Evolutionary conservation across 1,140 invertebrate genomes (phyloP).

Genomic region (Pogonomyrmex barbatus): DNA sequence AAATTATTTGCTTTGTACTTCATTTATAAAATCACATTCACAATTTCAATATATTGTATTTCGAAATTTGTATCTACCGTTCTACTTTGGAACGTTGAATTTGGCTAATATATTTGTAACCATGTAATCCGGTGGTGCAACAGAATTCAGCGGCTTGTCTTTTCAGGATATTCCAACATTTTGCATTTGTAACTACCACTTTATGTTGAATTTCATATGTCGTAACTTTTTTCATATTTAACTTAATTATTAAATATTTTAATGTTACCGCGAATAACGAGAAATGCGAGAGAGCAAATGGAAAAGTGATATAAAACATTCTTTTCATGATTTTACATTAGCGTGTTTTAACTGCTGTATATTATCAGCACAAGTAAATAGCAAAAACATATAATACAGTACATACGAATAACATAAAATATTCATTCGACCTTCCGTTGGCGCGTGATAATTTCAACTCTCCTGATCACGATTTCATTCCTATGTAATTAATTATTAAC

Average conservation of each 20-base stretch:
- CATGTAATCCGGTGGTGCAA: slow-evolving; percentile 77
- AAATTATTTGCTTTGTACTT: not conserved
- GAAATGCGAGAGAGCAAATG: not conserved
- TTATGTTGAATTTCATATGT: not conserved
- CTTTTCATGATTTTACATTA: not conserved
- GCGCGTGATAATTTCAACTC: slow-evolving; percentile 45
- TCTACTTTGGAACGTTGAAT: slow-evolving; percentile 70
- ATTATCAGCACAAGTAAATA: not conserved
- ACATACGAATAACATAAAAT: slow-evolving; percentile 64
- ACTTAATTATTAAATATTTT: not conserved
- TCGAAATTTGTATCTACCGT: slow-evolving; percentile 61
- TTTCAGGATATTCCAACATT: slow-evolving; percentile 46
- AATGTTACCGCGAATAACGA: not conserved
- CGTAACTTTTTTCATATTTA: slow-evolving; percentile 9
- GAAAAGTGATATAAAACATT: not conserved
- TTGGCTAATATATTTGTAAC: slow-evolving; percentile 80
- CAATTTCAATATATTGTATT: not conserved
- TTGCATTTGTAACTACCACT: not conserved
- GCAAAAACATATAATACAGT: not conserved
- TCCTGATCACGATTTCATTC: slow-evolving; percentile 22
- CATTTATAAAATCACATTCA: not conserved
- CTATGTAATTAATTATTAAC: slow-evolving; percentile 54
- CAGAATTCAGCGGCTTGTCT: slow-evolving; percentile 76
- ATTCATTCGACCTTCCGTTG: slow-evolving; percentile 62
- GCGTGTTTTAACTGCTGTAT: slow-evolving; percentile 9